Percentiles rank a stretch among this genome's conserved stretches.
These are phyloP conservation scores for Epizoanthus stellaris DNA, from an alignment of 92 coral and sea anemone genomes.

Conservation along the genomic window DNA sequence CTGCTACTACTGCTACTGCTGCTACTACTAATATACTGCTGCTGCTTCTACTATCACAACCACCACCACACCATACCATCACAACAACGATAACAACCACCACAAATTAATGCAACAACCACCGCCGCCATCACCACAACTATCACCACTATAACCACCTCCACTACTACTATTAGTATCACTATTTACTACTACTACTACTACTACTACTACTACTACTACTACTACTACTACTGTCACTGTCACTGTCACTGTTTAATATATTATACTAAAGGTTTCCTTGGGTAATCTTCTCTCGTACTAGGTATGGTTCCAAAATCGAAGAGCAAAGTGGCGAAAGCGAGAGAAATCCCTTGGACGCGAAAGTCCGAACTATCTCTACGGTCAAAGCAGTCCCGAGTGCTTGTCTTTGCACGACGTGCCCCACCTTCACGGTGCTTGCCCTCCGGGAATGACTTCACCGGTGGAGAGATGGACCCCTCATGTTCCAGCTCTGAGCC, in stretches of 20 bases:
- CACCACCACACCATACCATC: background rate
- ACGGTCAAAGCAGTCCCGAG: constrained; percentile 73
- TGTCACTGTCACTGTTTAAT: background rate
- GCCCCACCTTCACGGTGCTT: constrained; percentile 68
- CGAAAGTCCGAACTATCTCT: constrained; percentile 90
- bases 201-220: no score
- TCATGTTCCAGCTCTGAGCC: constrained; percentile 90
- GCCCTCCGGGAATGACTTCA: constrained; percentile 49
- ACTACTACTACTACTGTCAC: background rate
- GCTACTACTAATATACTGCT: no score
- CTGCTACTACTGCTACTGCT: background rate
- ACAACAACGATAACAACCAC: no score
- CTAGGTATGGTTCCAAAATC: constrained; percentile 99
- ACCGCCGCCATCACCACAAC: background rate
- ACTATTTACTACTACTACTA: no score
- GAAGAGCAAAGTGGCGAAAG: constrained; percentile 99
- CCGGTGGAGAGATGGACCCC: constrained; percentile 83
- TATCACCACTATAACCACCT: background rate
- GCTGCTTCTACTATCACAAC: background rate
- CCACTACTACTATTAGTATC: no score
- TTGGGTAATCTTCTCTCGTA: background rate
- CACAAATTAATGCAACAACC: no score
- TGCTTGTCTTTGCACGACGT: constrained; percentile 65
- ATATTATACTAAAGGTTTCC: background rate
- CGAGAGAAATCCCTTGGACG: constrained; percentile 96